phyloP scores from a whole-genome alignment of 2,888 invertebrate species.

The Blastobasis adustella region DNA sequence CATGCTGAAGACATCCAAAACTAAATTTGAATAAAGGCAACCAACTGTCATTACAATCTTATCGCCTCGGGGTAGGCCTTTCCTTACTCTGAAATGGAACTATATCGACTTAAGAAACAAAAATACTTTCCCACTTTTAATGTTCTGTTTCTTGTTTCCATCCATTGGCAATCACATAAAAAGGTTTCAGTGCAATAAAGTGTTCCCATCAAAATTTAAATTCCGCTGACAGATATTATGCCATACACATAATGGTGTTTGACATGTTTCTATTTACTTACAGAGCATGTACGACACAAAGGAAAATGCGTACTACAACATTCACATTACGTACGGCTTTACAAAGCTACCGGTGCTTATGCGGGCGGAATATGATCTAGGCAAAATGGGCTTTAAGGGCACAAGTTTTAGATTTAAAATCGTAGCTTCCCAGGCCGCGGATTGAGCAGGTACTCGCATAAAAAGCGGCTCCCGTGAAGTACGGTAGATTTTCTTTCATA shows the following conservation, averaged over 20 bases:
- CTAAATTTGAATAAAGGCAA: too few relatives aligned
- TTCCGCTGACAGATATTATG: slow-evolving; percentile 28
- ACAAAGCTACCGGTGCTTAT: slow-evolving; percentile 13
- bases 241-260: slow-evolving; percentile 38
- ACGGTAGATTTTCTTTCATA: slow-evolving; percentile 32
- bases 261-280: slow-evolving; percentile 39
- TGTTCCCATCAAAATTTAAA: slow-evolving; percentile 26
- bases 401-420: slow-evolving; percentile 35
- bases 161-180: too few relatives aligned
- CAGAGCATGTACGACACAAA: slow-evolving; percentile 13
- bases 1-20: too few relatives aligned
- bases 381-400: slow-evolving; percentile 32
- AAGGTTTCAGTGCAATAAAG: too few relatives aligned
- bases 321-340: slow-evolving; percentile 28
- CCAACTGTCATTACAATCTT: too few relatives aligned
- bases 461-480: slow-evolving; percentile 21
- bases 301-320: slow-evolving; percentile 26
- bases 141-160: too few relatives aligned
- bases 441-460: slow-evolving; percentile 30
- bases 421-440: slow-evolving; percentile 19
- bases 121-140: too few relatives aligned
- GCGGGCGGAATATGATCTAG: slow-evolving; percentile 16
- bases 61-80: too few relatives aligned
- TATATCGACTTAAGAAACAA: too few relatives aligned
- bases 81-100: too few relatives aligned